phyloP scores from a whole-genome alignment of 2,113 vertebrate genomes.

The Acanthochromis polyacanthus region DNA sequence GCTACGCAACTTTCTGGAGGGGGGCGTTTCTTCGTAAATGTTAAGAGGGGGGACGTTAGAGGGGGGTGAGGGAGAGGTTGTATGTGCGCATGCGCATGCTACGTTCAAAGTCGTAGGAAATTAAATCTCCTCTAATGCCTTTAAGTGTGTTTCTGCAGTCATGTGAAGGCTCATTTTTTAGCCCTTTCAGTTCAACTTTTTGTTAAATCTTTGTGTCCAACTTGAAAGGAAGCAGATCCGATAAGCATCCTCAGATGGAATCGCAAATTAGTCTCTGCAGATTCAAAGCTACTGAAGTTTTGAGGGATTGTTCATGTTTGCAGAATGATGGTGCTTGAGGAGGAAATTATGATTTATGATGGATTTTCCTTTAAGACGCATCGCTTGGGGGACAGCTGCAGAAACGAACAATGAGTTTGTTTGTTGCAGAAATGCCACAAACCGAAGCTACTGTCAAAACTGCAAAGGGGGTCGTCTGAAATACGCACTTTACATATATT shows the following conservation, averaged over 20 bases:
- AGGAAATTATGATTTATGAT: neutral
- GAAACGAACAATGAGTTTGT: conserved; percentile 41
- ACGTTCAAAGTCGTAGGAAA: too few relatives aligned
- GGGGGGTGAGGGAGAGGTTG: too few relatives aligned
- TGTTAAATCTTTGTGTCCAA: neutral
- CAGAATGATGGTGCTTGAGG: neutral
- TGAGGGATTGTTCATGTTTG: neutral
- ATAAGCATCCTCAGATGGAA: too few relatives aligned
- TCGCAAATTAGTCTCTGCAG: too few relatives aligned
- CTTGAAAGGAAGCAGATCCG: neutral
- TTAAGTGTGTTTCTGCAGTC: neutral
- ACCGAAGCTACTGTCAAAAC: conserved; percentile 29
- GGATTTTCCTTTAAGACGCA: conserved; percentile 6
- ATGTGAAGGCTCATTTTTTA: conserved; percentile 11
- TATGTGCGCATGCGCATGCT: too few relatives aligned
- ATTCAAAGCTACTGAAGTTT: neutral
- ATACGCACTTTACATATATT: conserved; percentile 60
- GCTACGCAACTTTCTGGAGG: too few relatives aligned
- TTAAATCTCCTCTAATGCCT: too few relatives aligned
- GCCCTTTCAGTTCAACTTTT: too few relatives aligned
- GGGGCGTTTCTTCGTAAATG: too few relatives aligned
- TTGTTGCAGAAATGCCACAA: conserved; percentile 60
- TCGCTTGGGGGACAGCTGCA: conserved; percentile 23
- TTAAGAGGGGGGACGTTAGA: too few relatives aligned
- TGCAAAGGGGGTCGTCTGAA: conserved; percentile 43